phyloP scores from a whole-genome alignment of 2,113 vertebrate genomes.

The Chloebia gouldiae region DNA sequence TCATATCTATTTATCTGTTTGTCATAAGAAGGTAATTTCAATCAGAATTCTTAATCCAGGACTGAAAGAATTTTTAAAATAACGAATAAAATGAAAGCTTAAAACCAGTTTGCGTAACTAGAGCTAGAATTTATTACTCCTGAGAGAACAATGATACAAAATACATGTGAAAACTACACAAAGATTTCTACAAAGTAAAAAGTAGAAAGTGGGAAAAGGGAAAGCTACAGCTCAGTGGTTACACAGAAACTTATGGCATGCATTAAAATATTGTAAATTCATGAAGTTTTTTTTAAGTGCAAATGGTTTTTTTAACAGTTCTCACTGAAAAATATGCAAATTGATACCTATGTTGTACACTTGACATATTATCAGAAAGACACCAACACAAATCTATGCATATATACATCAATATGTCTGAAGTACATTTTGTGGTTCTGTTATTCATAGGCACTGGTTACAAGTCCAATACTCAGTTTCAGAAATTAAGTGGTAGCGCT shows the following conservation, averaged over 20 bases:
- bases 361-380: constrained; percentile 12
- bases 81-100: constrained; percentile 60
- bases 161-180: constrained; percentile 61
- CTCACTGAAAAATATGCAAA: constrained; percentile 47
- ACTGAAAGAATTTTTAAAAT: neutral
- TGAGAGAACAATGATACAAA: constrained; percentile 68
- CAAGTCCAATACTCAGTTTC: constrained; percentile 48
- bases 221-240: constrained; percentile 69
- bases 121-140: constrained; percentile 77
- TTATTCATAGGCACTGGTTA: constrained; percentile 17
- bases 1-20: neutral
- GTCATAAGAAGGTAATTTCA: neutral
- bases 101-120: constrained; percentile 54
- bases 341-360: constrained; percentile 53
- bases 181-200: constrained; percentile 66
- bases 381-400: constrained; percentile 26
- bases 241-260: constrained; percentile 64
- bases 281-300: constrained; percentile 60
- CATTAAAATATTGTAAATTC: constrained; percentile 64
- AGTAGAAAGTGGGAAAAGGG: constrained; percentile 59
- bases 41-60: constrained; percentile 7
- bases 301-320: constrained; percentile 48
- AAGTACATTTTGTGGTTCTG: constrained; percentile 5
- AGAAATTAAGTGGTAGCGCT: constrained; percentile 31
- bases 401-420: neutral